Evolutionary conservation across 1,140 invertebrate species (phyloP).

Genomic region (Lepidurus couesii): DNA sequence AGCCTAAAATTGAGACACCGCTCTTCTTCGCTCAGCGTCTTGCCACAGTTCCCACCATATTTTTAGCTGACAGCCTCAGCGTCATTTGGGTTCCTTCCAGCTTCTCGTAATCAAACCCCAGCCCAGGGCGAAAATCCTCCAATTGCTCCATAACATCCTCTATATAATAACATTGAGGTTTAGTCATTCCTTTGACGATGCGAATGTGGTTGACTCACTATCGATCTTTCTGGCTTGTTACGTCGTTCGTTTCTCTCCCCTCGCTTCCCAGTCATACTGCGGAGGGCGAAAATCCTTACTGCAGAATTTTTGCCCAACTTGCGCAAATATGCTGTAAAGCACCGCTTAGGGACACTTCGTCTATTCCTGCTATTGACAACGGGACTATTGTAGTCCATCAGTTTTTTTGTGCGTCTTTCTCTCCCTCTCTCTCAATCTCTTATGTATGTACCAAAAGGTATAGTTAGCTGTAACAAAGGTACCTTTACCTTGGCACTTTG

Average conservation of each 20-base stretch:
- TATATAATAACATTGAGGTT: not conserved
- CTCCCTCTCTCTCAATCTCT: not conserved
- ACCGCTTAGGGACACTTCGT: not conserved
- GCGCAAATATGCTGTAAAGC: not conserved
- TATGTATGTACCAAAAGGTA: not conserved
- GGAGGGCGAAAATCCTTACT: not conserved
- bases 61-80: too few species aligned
- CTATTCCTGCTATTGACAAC: not conserved
- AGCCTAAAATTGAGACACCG: too few species aligned
- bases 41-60: too few species aligned
- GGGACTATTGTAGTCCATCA: not conserved
- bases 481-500: not conserved
- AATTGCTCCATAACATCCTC: not conserved
- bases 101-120: not conserved
- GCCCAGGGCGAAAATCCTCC: not conserved
- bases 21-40: too few species aligned
- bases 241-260: not conserved
- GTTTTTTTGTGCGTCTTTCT: not conserved
- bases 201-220: not conserved
- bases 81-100: not conserved
- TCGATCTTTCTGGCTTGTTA: not conserved
- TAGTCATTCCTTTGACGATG: not conserved
- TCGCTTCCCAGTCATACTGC: not conserved
- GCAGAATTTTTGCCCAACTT: conserved; percentile 2
- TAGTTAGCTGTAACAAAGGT: not conserved